phyloP scores from a whole-genome alignment of 2,797 vertebrate genomes.

The Anas georgica region DNA sequence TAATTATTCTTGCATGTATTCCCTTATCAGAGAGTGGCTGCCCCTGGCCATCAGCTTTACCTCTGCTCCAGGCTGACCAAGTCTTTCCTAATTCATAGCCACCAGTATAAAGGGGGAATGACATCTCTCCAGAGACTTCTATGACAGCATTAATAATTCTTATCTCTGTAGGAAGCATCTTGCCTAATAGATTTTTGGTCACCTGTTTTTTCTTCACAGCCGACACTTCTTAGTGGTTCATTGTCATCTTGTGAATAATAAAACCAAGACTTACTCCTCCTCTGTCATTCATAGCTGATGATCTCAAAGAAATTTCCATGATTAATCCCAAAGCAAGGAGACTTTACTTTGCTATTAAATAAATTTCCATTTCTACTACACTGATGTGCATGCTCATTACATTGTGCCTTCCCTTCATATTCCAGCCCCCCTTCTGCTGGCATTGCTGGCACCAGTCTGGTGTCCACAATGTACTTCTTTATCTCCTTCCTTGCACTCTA shows the following conservation, averaged over 20 bases:
- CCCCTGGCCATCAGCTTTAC: background rate
- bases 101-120: background rate
- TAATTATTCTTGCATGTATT: slow-evolving; percentile 4
- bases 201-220: background rate
- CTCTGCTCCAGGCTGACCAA: background rate
- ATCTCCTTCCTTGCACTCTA: background rate
- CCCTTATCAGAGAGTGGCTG: background rate
- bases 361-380: background rate
- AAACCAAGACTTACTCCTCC: slow-evolving; percentile 36
- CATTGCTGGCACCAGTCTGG: background rate
- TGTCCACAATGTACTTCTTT: background rate
- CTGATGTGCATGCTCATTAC: background rate
- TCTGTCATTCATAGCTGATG: slow-evolving; percentile 35
- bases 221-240: background rate
- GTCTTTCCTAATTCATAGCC: background rate
- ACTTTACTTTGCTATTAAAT: background rate
- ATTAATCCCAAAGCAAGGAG: background rate
- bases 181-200: slow-evolving; percentile 33
- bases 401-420: background rate
- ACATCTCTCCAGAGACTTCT: slow-evolving; percentile 12
- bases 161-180: background rate
- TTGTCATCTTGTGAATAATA: slow-evolving; percentile 42
- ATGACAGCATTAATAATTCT: slow-evolving; percentile 4
- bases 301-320: slow-evolving; percentile 17
- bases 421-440: background rate